Evolutionary conservation across 2,888 invertebrate species (phyloP), one percentile per base, ranked within the genome.

Genomic region (Andrena minutula): DNA sequence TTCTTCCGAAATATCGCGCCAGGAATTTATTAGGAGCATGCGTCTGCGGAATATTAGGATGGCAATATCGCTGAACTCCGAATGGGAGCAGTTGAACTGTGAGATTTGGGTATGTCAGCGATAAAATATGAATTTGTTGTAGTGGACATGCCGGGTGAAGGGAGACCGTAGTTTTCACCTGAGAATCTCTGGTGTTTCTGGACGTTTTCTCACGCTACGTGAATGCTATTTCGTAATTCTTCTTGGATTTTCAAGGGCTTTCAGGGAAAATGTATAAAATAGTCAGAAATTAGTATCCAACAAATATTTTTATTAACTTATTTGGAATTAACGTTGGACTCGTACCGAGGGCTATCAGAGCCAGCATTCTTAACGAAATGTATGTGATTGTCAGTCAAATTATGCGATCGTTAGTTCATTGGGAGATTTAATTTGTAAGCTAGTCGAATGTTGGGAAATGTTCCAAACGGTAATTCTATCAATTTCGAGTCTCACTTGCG

Each of bases 21-120:
- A 82, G 12, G 79, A 88, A 16, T 23, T n/a, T 6, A 30, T 64
- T 5, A 78, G 79, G 23, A 82, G 2, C 7, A 70, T 73, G 1
- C 78, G 75, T 10, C 32, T 89, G 47, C 87, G 92, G 16, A 91
- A 91, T 75, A 75, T 82, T 51, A 72, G 75, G 76, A 90, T 93
- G 65, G 89, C 89, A 35, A 78, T 86, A 60, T 84, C 88, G 20
- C 84, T 93, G 80, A 90, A 90, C 84, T 73, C 86, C 73, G 93
- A 93, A 56, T 93, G 93, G 93, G 89, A 90, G 61, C 83, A 86
- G 66, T 82, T 93, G 79, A 82, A 91, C 75, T 73, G 77, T 16
- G 91, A 92, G 63, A 93, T 93, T 72, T 92, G 93, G 93, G 93
- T 93, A 93, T 76, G 92, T 90, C 32, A 20, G 53, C 53, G 12